These are phyloP conservation scores for Philaethria dido DNA, from an alignment of 2,888 invertebrate species.

Conservation along the genomic window DNA sequence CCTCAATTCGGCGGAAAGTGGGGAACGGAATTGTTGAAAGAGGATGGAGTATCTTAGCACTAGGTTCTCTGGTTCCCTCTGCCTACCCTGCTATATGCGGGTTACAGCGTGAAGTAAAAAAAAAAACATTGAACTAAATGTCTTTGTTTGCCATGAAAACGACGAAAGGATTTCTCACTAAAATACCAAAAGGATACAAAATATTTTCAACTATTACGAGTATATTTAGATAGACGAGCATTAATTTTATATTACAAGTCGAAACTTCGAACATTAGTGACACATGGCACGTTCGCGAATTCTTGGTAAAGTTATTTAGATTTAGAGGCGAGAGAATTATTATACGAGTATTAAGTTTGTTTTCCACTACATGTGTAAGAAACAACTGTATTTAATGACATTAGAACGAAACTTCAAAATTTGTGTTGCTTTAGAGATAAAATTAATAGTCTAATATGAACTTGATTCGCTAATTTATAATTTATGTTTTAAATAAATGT, in stretches of 20 bases:
- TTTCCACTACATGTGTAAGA: conserved; percentile 12
- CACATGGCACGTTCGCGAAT: conserved; percentile 40
- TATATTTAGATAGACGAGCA: neutral
- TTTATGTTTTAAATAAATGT: too few relatives aligned
- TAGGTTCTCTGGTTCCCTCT: too few relatives aligned
- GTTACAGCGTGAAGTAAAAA: too few relatives aligned
- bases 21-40: too few relatives aligned
- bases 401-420: neutral
- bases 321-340: conserved; percentile 18
- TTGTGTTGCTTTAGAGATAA: conserved; percentile 1
- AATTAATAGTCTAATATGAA: neutral
- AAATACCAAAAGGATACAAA: neutral
- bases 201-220: neutral
- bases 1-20: too few relatives aligned
- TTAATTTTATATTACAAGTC: conserved; percentile 31
- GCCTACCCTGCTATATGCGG: too few relatives aligned
- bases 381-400: conserved; percentile 13
- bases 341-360: conserved; percentile 15
- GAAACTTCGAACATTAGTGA: conserved; percentile 48
- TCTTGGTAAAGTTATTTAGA: conserved; percentile 23
- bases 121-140: too few relatives aligned
- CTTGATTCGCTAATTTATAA: neutral
- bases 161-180: neutral
- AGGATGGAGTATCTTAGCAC: too few relatives aligned
- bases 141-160: too few relatives aligned